Evolutionary conservation across 1,140 invertebrate species (phyloP).

Genomic region (Spodoptera frugiperda): DNA sequence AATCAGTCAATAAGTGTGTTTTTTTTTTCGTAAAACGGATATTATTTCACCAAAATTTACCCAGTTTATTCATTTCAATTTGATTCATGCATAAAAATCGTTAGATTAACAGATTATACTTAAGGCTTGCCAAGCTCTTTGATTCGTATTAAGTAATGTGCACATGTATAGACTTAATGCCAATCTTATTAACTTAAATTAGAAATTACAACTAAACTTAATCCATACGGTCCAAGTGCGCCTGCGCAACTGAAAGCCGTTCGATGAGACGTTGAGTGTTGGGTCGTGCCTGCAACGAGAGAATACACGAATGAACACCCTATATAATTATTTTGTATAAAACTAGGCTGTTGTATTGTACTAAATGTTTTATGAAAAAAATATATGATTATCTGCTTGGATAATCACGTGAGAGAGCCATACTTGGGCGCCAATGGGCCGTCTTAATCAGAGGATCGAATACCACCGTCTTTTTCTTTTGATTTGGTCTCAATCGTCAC

Average conservation of each 20-base stretch:
- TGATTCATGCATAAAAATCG: constrained; percentile 14
- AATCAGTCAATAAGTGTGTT: constrained; percentile 44
- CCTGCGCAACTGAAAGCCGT: constrained; percentile 75
- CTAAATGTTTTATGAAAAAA: too few relatives aligned
- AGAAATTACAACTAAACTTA: constrained; percentile 53
- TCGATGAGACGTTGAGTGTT: constrained; percentile 80
- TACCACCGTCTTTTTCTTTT: too few relatives aligned
- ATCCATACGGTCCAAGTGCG: constrained; percentile 80
- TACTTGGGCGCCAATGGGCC: too few relatives aligned
- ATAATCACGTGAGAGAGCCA: too few relatives aligned
- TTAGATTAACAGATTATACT: background rate
- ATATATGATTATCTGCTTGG: too few relatives aligned
- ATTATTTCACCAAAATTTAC: background rate
- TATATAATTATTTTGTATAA: too few relatives aligned
- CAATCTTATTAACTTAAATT: constrained; percentile 17
- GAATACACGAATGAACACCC: background rate
- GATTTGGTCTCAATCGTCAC: too few relatives aligned
- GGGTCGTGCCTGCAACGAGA: constrained; percentile 72
- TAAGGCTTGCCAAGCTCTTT: background rate
- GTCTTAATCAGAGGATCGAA: too few relatives aligned
- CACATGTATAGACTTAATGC: constrained; percentile 11
- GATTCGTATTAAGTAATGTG: constrained; percentile 1
- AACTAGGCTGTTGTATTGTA: too few relatives aligned
- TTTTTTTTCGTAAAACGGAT: constrained; percentile 29
- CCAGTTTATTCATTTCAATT: constrained; percentile 9